Base-by-base conservation (phyloP, 2,797 vertebrate genomes). In the Sphenopsis melanotis region DNA sequence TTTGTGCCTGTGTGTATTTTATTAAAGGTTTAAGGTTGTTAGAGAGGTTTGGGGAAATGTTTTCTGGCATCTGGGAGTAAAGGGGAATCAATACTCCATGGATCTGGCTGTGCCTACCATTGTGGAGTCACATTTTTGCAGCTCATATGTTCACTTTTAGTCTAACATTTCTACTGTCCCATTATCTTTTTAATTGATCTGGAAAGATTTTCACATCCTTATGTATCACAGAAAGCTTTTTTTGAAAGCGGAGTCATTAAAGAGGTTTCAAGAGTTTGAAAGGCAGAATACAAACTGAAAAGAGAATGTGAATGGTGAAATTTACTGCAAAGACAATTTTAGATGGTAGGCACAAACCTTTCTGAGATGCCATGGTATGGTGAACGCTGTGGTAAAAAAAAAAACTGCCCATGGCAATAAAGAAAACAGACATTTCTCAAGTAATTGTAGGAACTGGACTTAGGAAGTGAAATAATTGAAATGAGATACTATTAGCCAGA, bases 391-490 rank as follows among this genome's bases (percentile, higher is more conserved):
- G 37, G 50, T 68, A 27, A 37, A 59, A 82, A 46, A n/a, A 14
- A 39, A 16, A 24, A 52, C 37, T 64, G 57, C 69, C 27, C 11
- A 56, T 20, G 24, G 56, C 64, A 83, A 89, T 63, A 91, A 90
- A 74, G n/a, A 36, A 72, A 92, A 64, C 3, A 8, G 22, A 26
- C 50, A 20, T 91, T 92, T 87, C 68, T 92, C 57, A 70, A 78
- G 42, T 85, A 36, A 64, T 37, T 80, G 65, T 65, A 75, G 57
- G 65, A 96, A 87, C 41, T 61, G 34, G 49, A 87, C 42, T 81
- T 68, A 81, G 89, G 78, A 96, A 87, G 89, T 50, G 29, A 83
- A 86, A 37, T 86, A 93, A 89, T 75, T 80, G 78, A 91, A 94
- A 87, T 68, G 61, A 85, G 84, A 70, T n/a, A 75, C n/a, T 61